Evolutionary conservation across 2,113 vertebrate genomes (phyloP), one percentile per base, ranked within the genome.

Genomic region (Colinus virginianus): DNA sequence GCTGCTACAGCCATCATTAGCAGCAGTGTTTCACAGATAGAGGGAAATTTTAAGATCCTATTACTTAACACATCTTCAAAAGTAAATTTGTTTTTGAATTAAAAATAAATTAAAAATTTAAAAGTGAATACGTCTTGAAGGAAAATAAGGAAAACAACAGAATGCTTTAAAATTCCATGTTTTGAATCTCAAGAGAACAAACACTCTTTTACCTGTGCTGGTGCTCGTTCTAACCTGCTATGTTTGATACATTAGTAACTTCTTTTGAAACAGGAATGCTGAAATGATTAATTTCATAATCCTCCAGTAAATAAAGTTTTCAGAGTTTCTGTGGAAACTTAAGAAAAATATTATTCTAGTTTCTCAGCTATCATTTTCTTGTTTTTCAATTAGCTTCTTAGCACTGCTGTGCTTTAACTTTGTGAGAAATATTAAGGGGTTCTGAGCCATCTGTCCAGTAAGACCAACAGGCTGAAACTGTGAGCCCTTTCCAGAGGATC

Each of bases 201-300:
- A 63, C 13, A 18, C 15, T 61, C 28, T 20, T 17, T 51, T 79
- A 34, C 42, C 48, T 43, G 8, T 48, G 43, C 5, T 83, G 38
- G 25, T 43, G 25, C 3, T 83, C 8, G 36, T 78, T 74, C 67
- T 68, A 83, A 91, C 67, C 81, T 76, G 63, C 63, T 80, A 58
- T 0, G 82, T 87, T 63, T 68, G 25, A 79, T 76, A 67, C 14
- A 71, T 79, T 68, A 76, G 77, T 71, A 78, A 79, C 82, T 86
- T 83, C 19, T 79, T 78, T 61, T 71, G 68, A 89, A 91, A 74
- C 17, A 74, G 32, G 67, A 19, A 28, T 45, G 88, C 45, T 66
- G n/a, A 9, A 83, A 13, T 22, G 19, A 46, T 79, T 76, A 49
- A 18, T 26, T 83, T 66, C 64, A 66, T 69, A 40, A 62, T 51